Evolutionary conservation across 2,113 vertebrate genomes (phyloP).

Genomic region (Mastomys natalensis): DNA sequence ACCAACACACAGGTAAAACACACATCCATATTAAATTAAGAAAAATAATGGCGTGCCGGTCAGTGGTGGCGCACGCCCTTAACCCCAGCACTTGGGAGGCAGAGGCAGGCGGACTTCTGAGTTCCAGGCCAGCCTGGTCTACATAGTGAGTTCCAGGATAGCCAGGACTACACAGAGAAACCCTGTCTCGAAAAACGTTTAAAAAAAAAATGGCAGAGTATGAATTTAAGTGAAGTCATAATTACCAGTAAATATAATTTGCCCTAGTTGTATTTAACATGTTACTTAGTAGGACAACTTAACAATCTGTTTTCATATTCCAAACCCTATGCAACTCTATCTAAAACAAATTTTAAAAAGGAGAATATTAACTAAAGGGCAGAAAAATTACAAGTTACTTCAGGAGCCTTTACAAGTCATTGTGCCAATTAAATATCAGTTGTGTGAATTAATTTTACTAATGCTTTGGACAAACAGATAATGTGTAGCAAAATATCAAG

Average conservation of each 20-base stretch:
- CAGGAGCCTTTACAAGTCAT: neutral
- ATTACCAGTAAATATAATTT: slow-evolving; percentile 4
- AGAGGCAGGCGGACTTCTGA: too few relatives aligned
- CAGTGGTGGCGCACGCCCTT: too few relatives aligned
- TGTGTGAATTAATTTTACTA: slow-evolving; percentile 38
- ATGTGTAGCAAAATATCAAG: slow-evolving; percentile 51
- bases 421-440: neutral
- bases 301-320: neutral
- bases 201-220: neutral
- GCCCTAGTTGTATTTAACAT: neutral
- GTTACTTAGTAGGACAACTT: slow-evolving; percentile 23
- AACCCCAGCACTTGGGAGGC: too few relatives aligned
- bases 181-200: too few relatives aligned
- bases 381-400: slow-evolving; percentile 20
- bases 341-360: slow-evolving; percentile 18
- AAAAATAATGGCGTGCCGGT: too few relatives aligned
- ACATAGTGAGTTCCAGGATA: too few relatives aligned
- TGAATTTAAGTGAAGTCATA: neutral
- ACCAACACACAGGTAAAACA: neutral
- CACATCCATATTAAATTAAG: neutral
- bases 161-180: too few relatives aligned
- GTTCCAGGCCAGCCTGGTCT: too few relatives aligned
- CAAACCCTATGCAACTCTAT: neutral
- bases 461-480: neutral
- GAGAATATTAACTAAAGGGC: neutral